Evolutionary conservation across 2,888 invertebrate species (phyloP), one percentile per base, ranked within the genome.

Genomic region (Fabriciana adippe): DNA sequence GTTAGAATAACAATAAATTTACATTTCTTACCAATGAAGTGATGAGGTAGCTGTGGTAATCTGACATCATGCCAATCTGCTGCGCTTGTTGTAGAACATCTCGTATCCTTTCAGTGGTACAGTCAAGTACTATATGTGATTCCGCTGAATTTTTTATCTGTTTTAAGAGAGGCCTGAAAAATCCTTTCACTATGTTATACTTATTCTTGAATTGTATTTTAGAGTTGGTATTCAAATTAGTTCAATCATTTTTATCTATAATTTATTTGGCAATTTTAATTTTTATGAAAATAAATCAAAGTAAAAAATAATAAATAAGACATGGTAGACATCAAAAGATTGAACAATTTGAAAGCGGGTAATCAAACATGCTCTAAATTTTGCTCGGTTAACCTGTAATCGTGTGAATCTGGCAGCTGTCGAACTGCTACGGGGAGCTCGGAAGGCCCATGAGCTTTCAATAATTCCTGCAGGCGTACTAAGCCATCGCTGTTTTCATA

Each of bases 11-110:
- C 35, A 35, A 21, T 26, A n/a, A 26, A 41, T 56, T 54, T 41
- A 53, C 47, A n/a, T n/a, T 35, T 35, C 75, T 94, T 93, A 97
- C 97, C 93, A 99, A 88, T 3, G 98, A 97, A 1, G 98, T 98
- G 75, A 98, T 96, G 78, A 99, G 94, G 84, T 97, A 99, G 88
- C 97, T 97, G 88, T 98, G 98, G 84, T 98, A 97, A 84, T 97
- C 97, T 73, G 97, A 98, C 97, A 99, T 98, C 97, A 99, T 97
- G 73, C 98, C 98, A 75, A 99, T 97, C 93, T 98, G 98, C 88
- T 98, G 97, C 13, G 98, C 98, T 88, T 98, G 98, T 81, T 97
- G 97, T 67, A 98, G 90, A 26, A 98, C 97, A 78, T 96, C 95
- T 80, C 96, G 95, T 74, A 98, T 96, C 81, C 96, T 95, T 69